A percentile compares a stretch with the other conserved stretches of the same genome.
Conservation (phyloP, 1,140 invertebrate genomes). For the Venturia canescens region DNA sequence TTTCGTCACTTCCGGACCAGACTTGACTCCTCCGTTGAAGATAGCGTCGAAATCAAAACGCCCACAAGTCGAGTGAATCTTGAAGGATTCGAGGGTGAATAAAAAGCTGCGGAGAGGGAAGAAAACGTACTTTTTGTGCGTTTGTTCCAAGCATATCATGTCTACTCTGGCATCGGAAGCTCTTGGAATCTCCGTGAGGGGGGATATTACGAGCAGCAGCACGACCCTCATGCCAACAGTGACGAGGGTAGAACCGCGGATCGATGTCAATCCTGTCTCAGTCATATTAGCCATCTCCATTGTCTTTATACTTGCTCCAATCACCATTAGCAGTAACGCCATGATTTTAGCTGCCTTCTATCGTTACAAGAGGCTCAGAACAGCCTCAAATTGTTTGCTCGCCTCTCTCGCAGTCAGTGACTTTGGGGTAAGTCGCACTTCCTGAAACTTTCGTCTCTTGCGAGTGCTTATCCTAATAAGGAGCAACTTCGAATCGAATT, state of each 20-base stretch:
- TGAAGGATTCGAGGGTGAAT: not conserved
- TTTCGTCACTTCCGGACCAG: slow-evolving; percentile 46
- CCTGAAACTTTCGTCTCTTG: not conserved
- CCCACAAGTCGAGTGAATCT: slow-evolving; percentile 39
- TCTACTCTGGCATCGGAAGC: slow-evolving; percentile 63
- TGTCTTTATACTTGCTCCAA: slow-evolving; percentile 78
- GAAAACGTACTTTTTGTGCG: slow-evolving; percentile 25
- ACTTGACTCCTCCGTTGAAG: slow-evolving; percentile 52
- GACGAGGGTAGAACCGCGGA: slow-evolving; percentile 64
- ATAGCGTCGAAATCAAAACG: slow-evolving; percentile 46
- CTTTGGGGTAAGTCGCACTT: slow-evolving; percentile 78
- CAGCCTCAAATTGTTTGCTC: slow-evolving; percentile 85
- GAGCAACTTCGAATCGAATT: too few relatives aligned
- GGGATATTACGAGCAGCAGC: slow-evolving; percentile 63
- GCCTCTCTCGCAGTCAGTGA: slow-evolving; percentile 85
- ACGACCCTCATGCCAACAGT: slow-evolving; percentile 64
- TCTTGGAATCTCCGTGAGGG: slow-evolving; percentile 57
- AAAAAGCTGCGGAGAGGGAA: slow-evolving; percentile 8
- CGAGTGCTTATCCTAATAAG: too few relatives aligned
- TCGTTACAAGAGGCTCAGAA: slow-evolving; percentile 79
- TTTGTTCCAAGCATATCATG: slow-evolving; percentile 60
- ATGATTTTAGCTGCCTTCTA: slow-evolving; percentile 80
- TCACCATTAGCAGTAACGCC: slow-evolving; percentile 79
- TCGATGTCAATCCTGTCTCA: slow-evolving; percentile 69
- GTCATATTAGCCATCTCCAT: slow-evolving; percentile 76